A percentile compares a stretch with the other conserved stretches of the same genome.
Conservation (phyloP, 1,140 invertebrate species). For the Trichonephila clavata region DNA sequence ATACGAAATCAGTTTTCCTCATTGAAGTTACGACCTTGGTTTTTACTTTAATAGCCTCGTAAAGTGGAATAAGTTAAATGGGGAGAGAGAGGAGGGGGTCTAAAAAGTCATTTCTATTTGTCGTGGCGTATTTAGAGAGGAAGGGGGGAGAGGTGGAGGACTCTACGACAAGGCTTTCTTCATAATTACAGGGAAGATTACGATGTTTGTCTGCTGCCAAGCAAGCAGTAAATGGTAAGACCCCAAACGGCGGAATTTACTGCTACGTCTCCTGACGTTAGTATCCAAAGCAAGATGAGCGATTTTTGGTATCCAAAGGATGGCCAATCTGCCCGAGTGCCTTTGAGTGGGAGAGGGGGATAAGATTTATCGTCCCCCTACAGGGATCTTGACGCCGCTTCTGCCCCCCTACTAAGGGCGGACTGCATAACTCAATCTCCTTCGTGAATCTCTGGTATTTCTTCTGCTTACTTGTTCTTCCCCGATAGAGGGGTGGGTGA, state of each 20-base stretch:
- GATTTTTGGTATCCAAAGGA: slow-evolving; percentile 35
- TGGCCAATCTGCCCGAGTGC: slow-evolving; percentile 37
- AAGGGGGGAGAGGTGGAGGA: too few relatives aligned
- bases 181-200: not conserved
- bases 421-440: slow-evolving; percentile 52
- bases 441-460: slow-evolving; percentile 2
- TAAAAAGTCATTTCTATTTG: not conserved
- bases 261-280: not conserved
- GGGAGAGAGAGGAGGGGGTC: not conserved
- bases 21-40: slow-evolving; percentile 37
- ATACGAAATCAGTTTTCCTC: slow-evolving; percentile 35
- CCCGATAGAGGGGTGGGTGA: too few relatives aligned
- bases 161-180: not conserved
- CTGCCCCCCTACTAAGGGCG: not conserved
- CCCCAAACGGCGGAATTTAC: not conserved
- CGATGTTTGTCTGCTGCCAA: too few relatives aligned
- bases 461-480: not conserved
- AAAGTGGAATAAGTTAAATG: not conserved
- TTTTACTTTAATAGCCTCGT: slow-evolving; percentile 35
- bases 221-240: not conserved
- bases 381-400: slow-evolving; percentile 43
- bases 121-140: not conserved
- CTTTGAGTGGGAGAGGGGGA: not conserved
- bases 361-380: not conserved
- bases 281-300: not conserved